A percentile compares a stretch with the other conserved stretches of the same genome.
Evolutionary conservation across 2,888 invertebrate species (phyloP).

Genomic region (Catocala nupta): DNA sequence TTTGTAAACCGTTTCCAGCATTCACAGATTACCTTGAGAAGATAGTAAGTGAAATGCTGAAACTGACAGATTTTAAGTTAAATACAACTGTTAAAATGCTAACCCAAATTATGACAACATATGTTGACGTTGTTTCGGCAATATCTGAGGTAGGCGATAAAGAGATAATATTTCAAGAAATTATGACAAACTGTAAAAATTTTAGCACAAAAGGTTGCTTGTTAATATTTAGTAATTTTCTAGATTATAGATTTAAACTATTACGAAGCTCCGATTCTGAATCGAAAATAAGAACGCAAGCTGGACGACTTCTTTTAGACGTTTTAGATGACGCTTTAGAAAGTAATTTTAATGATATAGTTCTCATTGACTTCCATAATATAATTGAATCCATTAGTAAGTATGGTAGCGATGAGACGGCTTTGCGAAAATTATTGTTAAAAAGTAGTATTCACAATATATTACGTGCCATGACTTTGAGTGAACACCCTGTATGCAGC

Average conservation of each 20-base stretch:
- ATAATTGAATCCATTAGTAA: background rate
- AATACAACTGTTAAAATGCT: background rate
- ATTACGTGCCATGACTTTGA: background rate
- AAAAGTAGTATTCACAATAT: background rate
- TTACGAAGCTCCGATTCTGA: background rate
- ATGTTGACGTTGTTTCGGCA: background rate
- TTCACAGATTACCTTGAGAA: slow-evolving; percentile 13
- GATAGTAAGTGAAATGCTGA: slow-evolving; percentile 10
- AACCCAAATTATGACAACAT: background rate
- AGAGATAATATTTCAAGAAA: background rate
- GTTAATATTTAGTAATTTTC: background rate
- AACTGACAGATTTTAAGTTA: slow-evolving; percentile 8
- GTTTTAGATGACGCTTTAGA: slow-evolving; percentile 5
- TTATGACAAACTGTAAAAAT: background rate
- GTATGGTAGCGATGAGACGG: background rate
- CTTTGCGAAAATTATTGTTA: background rate
- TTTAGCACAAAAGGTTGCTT: background rate
- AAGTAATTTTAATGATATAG: background rate
- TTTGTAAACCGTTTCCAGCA: slow-evolving; percentile 15
- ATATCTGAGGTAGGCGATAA: background rate
- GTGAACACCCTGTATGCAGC: background rate
- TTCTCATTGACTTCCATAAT: background rate
- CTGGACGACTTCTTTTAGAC: slow-evolving; percentile 10
- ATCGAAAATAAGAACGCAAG: slow-evolving; percentile 9
- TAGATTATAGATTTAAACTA: slow-evolving; percentile 10